Base-by-base conservation (phyloP, 23 tunicate genomes). In the Halocynthia roretzi region DNA sequence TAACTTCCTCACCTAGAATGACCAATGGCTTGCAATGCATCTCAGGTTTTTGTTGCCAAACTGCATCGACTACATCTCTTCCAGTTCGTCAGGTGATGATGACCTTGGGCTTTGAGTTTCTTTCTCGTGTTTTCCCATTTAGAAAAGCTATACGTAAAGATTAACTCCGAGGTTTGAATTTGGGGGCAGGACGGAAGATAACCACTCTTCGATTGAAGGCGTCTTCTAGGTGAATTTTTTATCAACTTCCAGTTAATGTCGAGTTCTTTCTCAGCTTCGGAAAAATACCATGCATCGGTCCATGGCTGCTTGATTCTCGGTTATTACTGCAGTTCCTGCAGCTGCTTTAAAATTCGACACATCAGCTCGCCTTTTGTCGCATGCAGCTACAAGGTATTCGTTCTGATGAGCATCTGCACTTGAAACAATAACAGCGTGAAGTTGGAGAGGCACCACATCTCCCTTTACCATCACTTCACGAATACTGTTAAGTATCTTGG, bases 221-320 rank as follows among this genome's bases (percentile, higher is more conserved):
- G 99, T 80, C 93, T 56, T 75, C 65, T 53, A 85, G 5, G 7
- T 97, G 97, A 69, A 79, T 80, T 75, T n/a, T 86, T 96, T 97
- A 96, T 96, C 68, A 96, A 60, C 18, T 53, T 85, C 96, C 96
- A 96, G 66, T 84, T 92, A 5, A 61, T 23, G 70, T 96, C 96
- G 56, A 96, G 82, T 53, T 96, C 93, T 72, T 68, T 72, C 53
- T 76, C 88, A 19, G 99, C 99, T 90, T 96, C 96, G 20, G 83
- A 70, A 80, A 96, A 96, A 71, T 96, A 96, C 78, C 99, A 62
- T 10, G 96, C 99, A 83, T 96, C 99, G 12, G 99, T 96, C 99
- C 99, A 96, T 61, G 17, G 89, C 92, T 7, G 99, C 99, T 63
- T 96, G 50, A 18, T 80, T 54, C 6, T 70, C 63, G 48, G 99